Conservation (phyloP, 1,140 invertebrate species). For the Luehdorfia chinensis region DNA sequence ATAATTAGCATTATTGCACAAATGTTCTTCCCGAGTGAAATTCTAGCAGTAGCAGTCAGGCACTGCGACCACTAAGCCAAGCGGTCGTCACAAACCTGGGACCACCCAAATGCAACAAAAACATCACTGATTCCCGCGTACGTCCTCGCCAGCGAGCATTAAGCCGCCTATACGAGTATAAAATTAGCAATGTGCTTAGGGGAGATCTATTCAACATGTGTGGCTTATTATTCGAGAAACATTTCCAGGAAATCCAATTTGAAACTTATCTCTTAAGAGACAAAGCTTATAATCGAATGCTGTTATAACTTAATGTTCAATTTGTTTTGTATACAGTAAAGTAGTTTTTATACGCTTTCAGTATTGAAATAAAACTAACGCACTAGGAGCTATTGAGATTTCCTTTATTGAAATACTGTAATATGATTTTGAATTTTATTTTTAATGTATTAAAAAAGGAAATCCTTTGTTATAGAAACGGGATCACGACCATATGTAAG, state of each 20-base stretch:
- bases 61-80: no score
- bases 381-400: constrained; percentile 10
- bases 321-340: constrained; percentile 5
- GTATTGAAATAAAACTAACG: no score
- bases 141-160: no score
- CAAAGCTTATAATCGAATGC: constrained; percentile 1
- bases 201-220: constrained; percentile 14
- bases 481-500: constrained; percentile 7
- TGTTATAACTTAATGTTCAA: no score
- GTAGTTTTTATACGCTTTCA: constrained; percentile 10
- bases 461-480: constrained; percentile 3
- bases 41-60: no score
- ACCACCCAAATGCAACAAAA: constrained; percentile 8
- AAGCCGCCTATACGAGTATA: not conserved
- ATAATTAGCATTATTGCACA: no score
- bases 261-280: not conserved
- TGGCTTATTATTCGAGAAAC: not conserved
- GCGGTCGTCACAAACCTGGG: no score
- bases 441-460: not conserved
- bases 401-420: not conserved
- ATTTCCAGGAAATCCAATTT: constrained; percentile 1
- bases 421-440: constrained; percentile 6
- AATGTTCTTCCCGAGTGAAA: no score
- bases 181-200: constrained; percentile 15
- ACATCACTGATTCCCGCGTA: not conserved